Evolutionary conservation across 2,888 invertebrate species (phyloP), one percentile per base, ranked within the genome.

Genomic region (Labia minor): DNA sequence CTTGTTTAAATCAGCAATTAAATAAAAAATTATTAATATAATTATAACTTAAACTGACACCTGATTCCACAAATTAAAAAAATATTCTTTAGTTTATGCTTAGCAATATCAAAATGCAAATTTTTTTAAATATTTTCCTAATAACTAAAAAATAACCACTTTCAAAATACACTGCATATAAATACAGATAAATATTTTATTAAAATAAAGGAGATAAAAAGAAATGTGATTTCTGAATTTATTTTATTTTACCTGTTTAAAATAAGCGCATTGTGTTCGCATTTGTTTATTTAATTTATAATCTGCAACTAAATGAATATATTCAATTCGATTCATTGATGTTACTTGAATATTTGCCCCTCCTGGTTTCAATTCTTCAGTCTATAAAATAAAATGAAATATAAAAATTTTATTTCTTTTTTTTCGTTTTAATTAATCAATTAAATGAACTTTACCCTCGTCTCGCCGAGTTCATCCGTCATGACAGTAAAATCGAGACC

Each of bases 261-360:
- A 95, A 21, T 94, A 92, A 65, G 83, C 83, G 74, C 94, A 93
- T 74, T 96, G 95, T 8, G 86, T 83, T 63, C 90, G 83, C 70
- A 92, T 88, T 81, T 95, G 95, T 73, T 76, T 89, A 79, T 97
- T 97, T 66, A 98, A 81, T 78, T 95, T 95, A 75, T 92, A 95
- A 80, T 98, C 95, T 0, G 97, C 96, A 80, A 98, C 89, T 71
- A 94, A 81, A 77, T 97, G 95, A 72, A 99, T 92, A 77, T 98
- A 99, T 78, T 98, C 96, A 75, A 96, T 91, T 69, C 94, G 86
- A 81, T 99, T 99, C 72, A 88, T 86, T 71, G 88, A 88, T 10
- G 92, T 95, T 0, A 99, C 98, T 10, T 90, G 85, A 75, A 95
- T 94, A 74, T 92, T 90, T 64, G 88, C 82, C 1, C 98, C 99